Evolutionary conservation across 2,113 vertebrate genomes (phyloP).

Genomic region (Chaetodon auriga): DNA sequence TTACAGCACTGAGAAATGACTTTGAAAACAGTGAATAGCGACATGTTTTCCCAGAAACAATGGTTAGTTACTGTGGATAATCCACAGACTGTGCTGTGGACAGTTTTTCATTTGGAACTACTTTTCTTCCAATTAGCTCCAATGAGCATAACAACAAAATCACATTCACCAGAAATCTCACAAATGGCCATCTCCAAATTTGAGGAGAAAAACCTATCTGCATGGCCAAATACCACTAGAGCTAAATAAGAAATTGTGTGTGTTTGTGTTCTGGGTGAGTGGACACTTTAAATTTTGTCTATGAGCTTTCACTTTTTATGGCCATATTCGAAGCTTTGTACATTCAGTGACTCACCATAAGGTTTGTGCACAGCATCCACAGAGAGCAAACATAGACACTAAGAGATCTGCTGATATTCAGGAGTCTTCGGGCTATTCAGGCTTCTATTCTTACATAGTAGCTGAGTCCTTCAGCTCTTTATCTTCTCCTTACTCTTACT

Average conservation of each 20-base stretch:
- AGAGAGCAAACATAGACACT: background rate
- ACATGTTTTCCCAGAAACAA: conserved; percentile 1
- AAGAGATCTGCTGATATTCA: too few relatives aligned
- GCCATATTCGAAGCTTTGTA: background rate
- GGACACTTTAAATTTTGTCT: background rate
- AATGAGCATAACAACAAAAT: background rate
- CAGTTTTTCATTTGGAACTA: background rate
- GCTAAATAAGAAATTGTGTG: background rate
- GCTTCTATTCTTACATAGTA: too few relatives aligned
- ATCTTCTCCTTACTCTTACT: too few relatives aligned
- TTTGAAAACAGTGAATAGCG: background rate
- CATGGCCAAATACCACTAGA: background rate
- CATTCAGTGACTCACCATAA: background rate
- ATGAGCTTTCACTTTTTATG: background rate
- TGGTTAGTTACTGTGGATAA: background rate
- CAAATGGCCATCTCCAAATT: background rate
- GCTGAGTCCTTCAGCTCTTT: too few relatives aligned
- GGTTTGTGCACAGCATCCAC: background rate
- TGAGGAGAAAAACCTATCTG: background rate
- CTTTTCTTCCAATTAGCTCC: background rate
- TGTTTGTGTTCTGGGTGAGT: background rate
- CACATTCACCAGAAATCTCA: background rate
- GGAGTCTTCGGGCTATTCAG: too few relatives aligned
- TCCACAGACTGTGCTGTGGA: background rate
- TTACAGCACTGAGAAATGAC: background rate